Conservation (phyloP, 2,888 invertebrate genomes). For the Chirona hameri region DNA sequence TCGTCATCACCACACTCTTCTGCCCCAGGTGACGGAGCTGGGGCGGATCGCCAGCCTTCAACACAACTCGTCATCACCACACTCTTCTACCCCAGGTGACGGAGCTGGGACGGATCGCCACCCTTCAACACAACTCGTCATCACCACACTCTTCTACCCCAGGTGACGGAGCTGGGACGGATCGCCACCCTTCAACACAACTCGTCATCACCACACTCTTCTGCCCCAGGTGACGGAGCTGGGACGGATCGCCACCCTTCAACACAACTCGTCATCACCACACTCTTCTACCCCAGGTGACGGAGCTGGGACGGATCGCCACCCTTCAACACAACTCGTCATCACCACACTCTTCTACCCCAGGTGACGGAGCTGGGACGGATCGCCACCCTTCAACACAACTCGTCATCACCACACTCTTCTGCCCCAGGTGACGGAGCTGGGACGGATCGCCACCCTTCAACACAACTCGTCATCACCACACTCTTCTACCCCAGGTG, state of each 20-base stretch:
- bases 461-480: too few relatives aligned
- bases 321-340: constrained; percentile 45
- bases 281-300: constrained; percentile 50
- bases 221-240: constrained; percentile 51
- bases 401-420: too few relatives aligned
- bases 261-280: too few relatives aligned
- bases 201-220: too few relatives aligned
- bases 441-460: constrained; percentile 78
- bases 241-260: constrained; percentile 78
- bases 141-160: constrained; percentile 43
- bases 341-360: neutral
- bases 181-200: constrained; percentile 63
- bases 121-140: too few relatives aligned
- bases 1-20: too few relatives aligned
- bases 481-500: constrained; percentile 50
- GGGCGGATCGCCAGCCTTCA: constrained; percentile 96
- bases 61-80: too few relatives aligned
- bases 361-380: constrained; percentile 59
- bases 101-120: constrained; percentile 81
- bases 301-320: constrained; percentile 76
- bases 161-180: constrained; percentile 61
- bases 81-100: constrained; percentile 50
- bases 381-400: constrained; percentile 67
- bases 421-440: constrained; percentile 51
- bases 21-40: constrained; percentile 51